These are phyloP conservation scores for Hyperoplus lanceolatus DNA, from an alignment of 2,797 vertebrate species.

Conservation along the genomic window DNA sequence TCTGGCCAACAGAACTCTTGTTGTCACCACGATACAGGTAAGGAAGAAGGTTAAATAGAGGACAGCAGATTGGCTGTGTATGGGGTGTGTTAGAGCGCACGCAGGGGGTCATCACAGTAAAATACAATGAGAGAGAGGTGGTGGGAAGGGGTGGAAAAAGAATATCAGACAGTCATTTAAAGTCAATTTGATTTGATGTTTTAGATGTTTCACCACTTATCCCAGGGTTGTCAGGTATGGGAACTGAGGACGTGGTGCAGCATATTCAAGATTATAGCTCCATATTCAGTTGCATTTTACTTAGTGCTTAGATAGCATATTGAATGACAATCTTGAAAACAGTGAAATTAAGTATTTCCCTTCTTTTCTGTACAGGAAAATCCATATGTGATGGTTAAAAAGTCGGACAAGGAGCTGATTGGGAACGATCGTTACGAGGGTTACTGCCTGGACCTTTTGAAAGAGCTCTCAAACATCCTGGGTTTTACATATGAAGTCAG, in stretches of 20 bases:
- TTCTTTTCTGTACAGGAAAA: constrained; percentile 88
- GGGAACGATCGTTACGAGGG: constrained; percentile 98
- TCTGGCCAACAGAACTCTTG: constrained; percentile 94
- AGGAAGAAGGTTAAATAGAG: constrained; percentile 61
- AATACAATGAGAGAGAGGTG: not conserved
- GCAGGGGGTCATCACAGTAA: constrained; percentile 15
- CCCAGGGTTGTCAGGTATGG: not conserved
- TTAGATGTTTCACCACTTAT: not conserved
- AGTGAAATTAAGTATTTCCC: not conserved
- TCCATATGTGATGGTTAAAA: constrained; percentile 97
- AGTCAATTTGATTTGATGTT: not conserved
- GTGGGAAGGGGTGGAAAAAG: not conserved
- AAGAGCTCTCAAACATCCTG: constrained; percentile 96
- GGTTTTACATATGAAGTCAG: constrained; percentile 97
- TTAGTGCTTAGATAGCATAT: not conserved
- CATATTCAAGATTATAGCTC: constrained; percentile 1
- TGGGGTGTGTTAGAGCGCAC: constrained; percentile 28
- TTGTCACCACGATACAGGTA: constrained; percentile 98
- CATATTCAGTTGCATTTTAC: not conserved
- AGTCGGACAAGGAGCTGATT: constrained; percentile 94
- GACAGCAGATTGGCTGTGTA: constrained; percentile 31
- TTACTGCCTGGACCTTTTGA: constrained; percentile 96
- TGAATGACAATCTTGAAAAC: not conserved
- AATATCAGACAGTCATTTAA: not conserved
- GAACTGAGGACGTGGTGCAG: not conserved